Percentiles rank a stretch among this genome's conserved stretches.
Evolutionary conservation across 2,888 invertebrate species (phyloP).

Genomic region (Phalangium opilio): DNA sequence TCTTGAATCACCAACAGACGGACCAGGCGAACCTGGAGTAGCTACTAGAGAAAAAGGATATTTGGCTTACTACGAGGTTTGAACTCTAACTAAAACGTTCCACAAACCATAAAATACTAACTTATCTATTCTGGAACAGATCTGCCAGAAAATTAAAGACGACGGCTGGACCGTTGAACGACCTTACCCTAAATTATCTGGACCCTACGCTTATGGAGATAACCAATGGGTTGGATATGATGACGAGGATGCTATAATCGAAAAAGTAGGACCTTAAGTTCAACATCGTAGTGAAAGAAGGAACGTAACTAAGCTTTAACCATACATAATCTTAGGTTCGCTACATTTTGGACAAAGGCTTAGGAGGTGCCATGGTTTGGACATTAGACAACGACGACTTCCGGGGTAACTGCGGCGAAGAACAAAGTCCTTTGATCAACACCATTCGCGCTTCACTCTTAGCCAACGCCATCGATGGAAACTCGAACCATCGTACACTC

Average conservation of each 20-base stretch:
- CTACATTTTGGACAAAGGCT: slow-evolving; percentile 64
- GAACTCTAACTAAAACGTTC: background rate
- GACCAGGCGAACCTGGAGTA: slow-evolving; percentile 78
- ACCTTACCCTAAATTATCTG: slow-evolving; percentile 66
- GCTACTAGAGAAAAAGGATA: slow-evolving; percentile 85
- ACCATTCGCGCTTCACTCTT: slow-evolving; percentile 34
- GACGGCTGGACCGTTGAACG: slow-evolving; percentile 69
- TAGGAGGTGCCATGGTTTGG: slow-evolving; percentile 87
- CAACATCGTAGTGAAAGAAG: too few species aligned
- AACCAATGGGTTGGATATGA: slow-evolving; percentile 92
- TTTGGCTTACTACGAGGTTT: slow-evolving; percentile 64
- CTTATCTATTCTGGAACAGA: slow-evolving; percentile 34
- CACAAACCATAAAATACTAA: background rate
- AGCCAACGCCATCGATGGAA: slow-evolving; percentile 14
- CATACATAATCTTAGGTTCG: slow-evolving; percentile 36
- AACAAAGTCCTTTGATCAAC: slow-evolving; percentile 77
- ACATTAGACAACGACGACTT: slow-evolving; percentile 89
- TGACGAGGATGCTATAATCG: slow-evolving; percentile 62
- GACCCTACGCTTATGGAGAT: slow-evolving; percentile 69
- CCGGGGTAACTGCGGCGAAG: slow-evolving; percentile 66
- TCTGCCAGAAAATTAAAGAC: slow-evolving; percentile 61
- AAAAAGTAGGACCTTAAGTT: slow-evolving; percentile 45
- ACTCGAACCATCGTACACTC: slow-evolving; percentile 12
- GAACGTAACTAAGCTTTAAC: background rate
- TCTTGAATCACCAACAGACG: slow-evolving; percentile 72